Base-by-base conservation (phyloP, 1,140 invertebrate species). In the Schlechtendalia chinensis region DNA sequence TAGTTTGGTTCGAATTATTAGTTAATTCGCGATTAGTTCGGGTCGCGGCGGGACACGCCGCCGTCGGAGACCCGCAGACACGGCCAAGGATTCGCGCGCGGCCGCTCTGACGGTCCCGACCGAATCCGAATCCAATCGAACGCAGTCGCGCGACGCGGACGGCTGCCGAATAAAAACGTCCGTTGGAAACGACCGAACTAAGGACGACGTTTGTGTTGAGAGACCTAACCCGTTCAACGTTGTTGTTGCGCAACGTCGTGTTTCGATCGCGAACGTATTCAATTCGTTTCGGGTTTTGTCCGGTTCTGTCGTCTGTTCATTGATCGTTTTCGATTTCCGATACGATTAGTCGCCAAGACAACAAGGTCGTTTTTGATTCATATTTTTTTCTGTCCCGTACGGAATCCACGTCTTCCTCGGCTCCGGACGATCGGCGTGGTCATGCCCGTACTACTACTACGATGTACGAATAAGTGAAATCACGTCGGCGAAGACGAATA, bases 11-110 rank as follows among this genome's bases (percentile, higher is more conserved):
- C n/a, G n/a, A n/a, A n/a, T n/a, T n/a, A n/a, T n/a, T n/a, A n/a
- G n/a, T n/a, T n/a, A n/a, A n/a, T n/a, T n/a, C n/a, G 54, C 29
- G 16, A 75, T 75, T 75, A 56, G 72, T 75, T 75, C 54, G 5
- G 54, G 72, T 58, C 24, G 54, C 58, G 53, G 72, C 72, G 24
- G 29, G 72, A 75, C 54, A 12, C 4, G 27, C n/a, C 32, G 22
- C 0, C 16, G 24, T 24, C n/a, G 65, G n/a, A n/a, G n/a, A n/a
- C n/a, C n/a, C n/a, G n/a, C n/a, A 58, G 29, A 75, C 3, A 39
- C 32, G 11, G n/a, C n/a, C 65, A 69, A 69, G 65, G 39, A 69
- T 69, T 69, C 24, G 45, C 65, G n/a, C 22, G 22, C 39, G 27
- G 11, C 16, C 12, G 45, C 24, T 17, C 39, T 10, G 10, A 67